Evolutionary conservation across 1,140 invertebrate species (phyloP).

Genomic region (Lordiphosa clarofinis): DNA sequence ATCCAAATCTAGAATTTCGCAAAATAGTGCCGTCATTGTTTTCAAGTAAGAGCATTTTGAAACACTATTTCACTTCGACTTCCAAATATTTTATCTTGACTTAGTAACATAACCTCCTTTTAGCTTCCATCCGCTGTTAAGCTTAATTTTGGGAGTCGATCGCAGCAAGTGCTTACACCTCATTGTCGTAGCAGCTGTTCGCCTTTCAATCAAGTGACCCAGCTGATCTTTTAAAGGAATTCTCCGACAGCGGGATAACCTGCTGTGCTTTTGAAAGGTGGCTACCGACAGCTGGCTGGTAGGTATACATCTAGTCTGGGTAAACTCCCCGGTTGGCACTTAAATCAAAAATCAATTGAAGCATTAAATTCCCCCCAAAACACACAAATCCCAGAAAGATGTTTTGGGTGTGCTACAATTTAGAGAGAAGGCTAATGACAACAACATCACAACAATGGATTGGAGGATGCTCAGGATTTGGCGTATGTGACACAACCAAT

Average conservation of each 20-base stretch:
- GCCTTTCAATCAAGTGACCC: conserved; percentile 38
- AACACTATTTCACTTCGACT: too few species aligned
- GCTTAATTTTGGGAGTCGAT: too few species aligned
- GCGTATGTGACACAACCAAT: conserved; percentile 68
- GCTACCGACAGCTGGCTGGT: conserved; percentile 32
- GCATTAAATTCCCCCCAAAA: conserved; percentile 64
- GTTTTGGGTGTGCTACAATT: conserved; percentile 23
- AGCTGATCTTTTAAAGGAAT: conserved; percentile 25
- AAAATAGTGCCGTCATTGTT: too few species aligned
- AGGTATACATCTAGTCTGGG: too few species aligned
- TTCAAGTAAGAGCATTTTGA: too few species aligned
- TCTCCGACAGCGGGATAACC: conserved; percentile 37
- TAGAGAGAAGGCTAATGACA: conserved; percentile 44
- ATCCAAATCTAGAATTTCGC: too few species aligned
- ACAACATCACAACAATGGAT: conserved; percentile 25
- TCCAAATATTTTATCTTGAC: too few species aligned
- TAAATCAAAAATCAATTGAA: conserved; percentile 72
- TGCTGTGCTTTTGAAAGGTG: conserved; percentile 47
- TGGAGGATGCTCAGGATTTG: conserved; percentile 26
- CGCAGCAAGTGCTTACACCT: neutral
- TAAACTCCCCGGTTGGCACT: conserved; percentile 27
- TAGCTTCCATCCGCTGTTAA: too few species aligned
- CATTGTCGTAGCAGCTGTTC: conserved; percentile 15
- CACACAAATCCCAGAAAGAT: conserved; percentile 48
- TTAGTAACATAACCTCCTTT: too few species aligned